Base-by-base conservation (phyloP, 2,888 invertebrate genomes). In the Zeuzera pyrina region DNA sequence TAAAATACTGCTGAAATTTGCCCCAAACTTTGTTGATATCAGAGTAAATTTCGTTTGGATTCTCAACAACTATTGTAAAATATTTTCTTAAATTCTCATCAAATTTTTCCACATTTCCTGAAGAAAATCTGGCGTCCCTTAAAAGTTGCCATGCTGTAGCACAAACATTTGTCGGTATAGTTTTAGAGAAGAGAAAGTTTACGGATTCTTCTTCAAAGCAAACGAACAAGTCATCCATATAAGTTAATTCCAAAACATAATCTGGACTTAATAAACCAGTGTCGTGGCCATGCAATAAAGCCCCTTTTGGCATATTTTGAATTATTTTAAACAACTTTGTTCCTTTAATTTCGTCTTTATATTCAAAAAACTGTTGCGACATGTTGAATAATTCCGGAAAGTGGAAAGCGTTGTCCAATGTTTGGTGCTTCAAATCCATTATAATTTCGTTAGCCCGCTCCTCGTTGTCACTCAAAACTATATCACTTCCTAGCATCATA, bases 251-350 rank as follows among this genome's bases (percentile, higher is more conserved):
- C 0, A 90, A 51, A 0, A 91, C 58, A 42, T 85, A 90, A 36
- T 89, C 87, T 0, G 86, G 79, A 15, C 87, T 86, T 15, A 87
- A 76, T 2, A 89, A 52, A 0, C 87, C 88, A 0, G 88, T 87
- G 42, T 91, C 87, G 43, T 92, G 92, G 0, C 85, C 86, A 49
- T 92, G 93, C 1, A 92, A 66, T 0, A 89, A 81, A 0, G 86
- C 89, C 0, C 92, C 94, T 68, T 94, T 94, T 0, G 94, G 94
- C 86, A 94, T 87, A 21, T 59, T 58, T 35, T 85, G 70, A 2
- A 94, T 85, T 1, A 91, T 57, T 42, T 87, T 65, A 52, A 87
- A 93, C 0, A 93, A 78, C 12, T 84, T 61, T 0, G 90, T 89
- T 0, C 73, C 50, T 10, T 87, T 86, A 2, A 93, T 86, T 12